Evolutionary conservation across 2,797 vertebrate genomes (phyloP).

Genomic region (Chaetodon trifasciatus): DNA sequence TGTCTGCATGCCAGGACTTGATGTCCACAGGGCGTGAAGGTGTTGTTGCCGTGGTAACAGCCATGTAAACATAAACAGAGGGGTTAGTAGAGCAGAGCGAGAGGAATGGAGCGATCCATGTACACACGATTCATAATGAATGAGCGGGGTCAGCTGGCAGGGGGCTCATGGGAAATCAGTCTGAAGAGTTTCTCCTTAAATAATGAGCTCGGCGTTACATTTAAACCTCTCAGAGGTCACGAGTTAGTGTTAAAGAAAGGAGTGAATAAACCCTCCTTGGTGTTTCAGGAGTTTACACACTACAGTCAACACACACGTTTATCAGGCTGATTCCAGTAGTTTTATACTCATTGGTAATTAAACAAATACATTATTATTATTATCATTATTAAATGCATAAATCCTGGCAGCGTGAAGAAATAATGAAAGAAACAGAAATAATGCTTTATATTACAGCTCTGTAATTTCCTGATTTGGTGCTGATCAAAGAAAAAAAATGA

Average conservation of each 20-base stretch:
- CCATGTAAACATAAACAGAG: conserved; percentile 80
- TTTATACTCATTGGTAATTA: background rate
- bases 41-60: conserved; percentile 64
- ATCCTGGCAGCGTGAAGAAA: background rate
- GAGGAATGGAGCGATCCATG: conserved; percentile 23
- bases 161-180: conserved; percentile 5
- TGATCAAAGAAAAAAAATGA: no score
- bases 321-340: no score
- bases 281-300: background rate
- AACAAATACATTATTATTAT: background rate
- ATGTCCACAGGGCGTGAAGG: conserved; percentile 61
- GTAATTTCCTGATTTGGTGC: background rate
- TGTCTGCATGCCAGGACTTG: conserved; percentile 40
- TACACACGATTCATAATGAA: conserved; percentile 39
- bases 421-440: background rate
- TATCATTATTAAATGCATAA: background rate
- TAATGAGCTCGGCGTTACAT: background rate
- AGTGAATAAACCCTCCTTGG: no score
- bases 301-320: no score
- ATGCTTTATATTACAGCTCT: background rate
- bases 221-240: background rate
- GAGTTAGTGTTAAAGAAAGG: no score
- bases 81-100: conserved; percentile 8
- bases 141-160: conserved; percentile 5
- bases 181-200: background rate